Evolutionary conservation across 2,797 vertebrate genomes (phyloP).

Genomic region (Miichthys miiuy): DNA sequence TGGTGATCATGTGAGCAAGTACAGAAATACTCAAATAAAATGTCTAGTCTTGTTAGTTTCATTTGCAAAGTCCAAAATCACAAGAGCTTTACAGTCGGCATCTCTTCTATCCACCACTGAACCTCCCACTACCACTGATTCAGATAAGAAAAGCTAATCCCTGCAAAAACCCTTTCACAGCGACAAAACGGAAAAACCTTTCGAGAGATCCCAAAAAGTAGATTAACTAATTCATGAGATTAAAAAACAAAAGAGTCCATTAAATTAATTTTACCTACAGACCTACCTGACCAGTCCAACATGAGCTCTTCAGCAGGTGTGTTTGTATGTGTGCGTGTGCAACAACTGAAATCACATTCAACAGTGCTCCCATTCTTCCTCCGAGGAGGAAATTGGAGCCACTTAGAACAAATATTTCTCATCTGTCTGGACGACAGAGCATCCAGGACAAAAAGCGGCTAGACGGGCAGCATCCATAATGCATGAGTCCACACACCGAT

Average conservation of each 20-base stretch:
- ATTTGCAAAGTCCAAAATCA: neutral
- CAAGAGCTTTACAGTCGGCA: neutral
- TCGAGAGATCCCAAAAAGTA: neutral
- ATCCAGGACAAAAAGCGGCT: constrained; percentile 7
- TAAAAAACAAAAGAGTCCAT: too few species aligned
- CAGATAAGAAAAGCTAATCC: neutral
- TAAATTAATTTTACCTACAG: neutral
- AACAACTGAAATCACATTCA: constrained; percentile 10
- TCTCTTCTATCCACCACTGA: neutral
- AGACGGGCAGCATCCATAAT: constrained; percentile 28
- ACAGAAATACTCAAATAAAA: neutral
- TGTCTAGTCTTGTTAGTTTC: neutral
- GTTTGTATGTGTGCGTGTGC: neutral
- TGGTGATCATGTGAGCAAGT: neutral
- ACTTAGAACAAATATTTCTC: constrained; percentile 78
- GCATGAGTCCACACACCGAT: constrained; percentile 14
- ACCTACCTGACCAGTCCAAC: neutral
- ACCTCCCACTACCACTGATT: neutral
- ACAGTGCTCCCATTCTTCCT: neutral
- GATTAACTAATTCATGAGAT: neutral
- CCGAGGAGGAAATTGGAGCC: constrained; percentile 84
- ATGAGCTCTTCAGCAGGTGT: neutral
- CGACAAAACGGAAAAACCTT: neutral
- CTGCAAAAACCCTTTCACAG: neutral
- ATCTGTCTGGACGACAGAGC: constrained; percentile 66